phyloP scores from a whole-genome alignment of 2,797 vertebrate genomes.

The Cryptoblepharus egeriae region DNA sequence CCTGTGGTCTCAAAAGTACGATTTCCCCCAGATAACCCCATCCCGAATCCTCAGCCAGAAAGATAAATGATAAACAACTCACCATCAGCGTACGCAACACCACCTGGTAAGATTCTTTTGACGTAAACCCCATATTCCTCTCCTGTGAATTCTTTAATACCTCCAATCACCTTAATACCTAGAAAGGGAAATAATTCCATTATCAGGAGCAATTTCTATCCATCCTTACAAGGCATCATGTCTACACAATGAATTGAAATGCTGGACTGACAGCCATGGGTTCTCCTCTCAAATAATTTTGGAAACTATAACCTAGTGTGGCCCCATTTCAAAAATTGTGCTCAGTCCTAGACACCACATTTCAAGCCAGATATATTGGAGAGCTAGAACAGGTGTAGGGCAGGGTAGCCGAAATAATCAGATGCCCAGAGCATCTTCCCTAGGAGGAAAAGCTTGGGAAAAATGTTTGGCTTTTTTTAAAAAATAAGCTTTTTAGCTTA shows the following conservation, averaged over 20 bases:
- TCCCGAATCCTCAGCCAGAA: neutral
- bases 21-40: neutral
- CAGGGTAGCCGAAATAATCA: too few species aligned
- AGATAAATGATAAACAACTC: constrained; percentile 42
- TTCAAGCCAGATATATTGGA: too few species aligned
- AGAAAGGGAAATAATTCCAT: neutral
- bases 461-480: too few species aligned
- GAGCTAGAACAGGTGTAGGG: too few species aligned
- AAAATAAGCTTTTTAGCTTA: too few species aligned
- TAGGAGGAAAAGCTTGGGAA: too few species aligned
- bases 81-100: constrained; percentile 88
- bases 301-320: neutral
- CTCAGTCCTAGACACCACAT: too few species aligned
- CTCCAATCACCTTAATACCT: constrained; percentile 94
- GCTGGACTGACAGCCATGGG: neutral
- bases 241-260: too few species aligned
- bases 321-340: too few species aligned
- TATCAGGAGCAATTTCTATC: neutral
- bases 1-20: too few species aligned
- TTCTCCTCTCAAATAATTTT: neutral
- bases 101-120: constrained; percentile 90
- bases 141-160: constrained; percentile 85
- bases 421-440: too few species aligned
- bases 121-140: constrained; percentile 93
- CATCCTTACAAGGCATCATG: neutral